These are phyloP conservation scores for Amiota mariae DNA, from an alignment of 2,888 invertebrate genomes.

Conservation along the genomic window DNA sequence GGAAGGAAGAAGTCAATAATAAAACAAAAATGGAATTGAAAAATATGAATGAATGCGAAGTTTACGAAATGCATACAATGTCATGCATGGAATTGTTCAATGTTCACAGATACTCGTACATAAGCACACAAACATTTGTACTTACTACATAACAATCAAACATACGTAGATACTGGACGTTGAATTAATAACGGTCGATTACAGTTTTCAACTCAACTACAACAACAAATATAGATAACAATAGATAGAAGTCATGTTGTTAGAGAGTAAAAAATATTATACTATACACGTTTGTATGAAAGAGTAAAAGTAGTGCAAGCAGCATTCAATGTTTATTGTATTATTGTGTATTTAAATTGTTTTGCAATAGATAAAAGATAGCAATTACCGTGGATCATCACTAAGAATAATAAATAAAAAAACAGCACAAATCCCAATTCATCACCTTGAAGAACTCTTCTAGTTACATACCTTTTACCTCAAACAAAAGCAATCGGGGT, in stretches of 20 bases:
- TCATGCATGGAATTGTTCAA: constrained; percentile 53
- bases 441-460: not conserved
- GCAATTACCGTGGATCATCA: too few species aligned
- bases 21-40: not conserved
- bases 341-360: too few species aligned
- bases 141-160: not conserved
- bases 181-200: constrained; percentile 65
- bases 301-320: too few species aligned
- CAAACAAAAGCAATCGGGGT: too few species aligned
- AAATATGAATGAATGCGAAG: constrained; percentile 32
- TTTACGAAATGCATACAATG: constrained; percentile 64
- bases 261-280: too few species aligned
- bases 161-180: constrained; percentile 56
- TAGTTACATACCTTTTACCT: too few species aligned
- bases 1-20: not conserved
- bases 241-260: not conserved
- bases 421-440: not conserved
- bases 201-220: constrained; percentile 36
- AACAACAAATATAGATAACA: not conserved
- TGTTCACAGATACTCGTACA: too few species aligned
- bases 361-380: too few species aligned
- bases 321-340: too few species aligned
- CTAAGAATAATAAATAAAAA: too few species aligned
- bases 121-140: not conserved
- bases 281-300: too few species aligned